phyloP scores from a whole-genome alignment of 1,140 invertebrate genomes.

The Sycobia sp. region DNA sequence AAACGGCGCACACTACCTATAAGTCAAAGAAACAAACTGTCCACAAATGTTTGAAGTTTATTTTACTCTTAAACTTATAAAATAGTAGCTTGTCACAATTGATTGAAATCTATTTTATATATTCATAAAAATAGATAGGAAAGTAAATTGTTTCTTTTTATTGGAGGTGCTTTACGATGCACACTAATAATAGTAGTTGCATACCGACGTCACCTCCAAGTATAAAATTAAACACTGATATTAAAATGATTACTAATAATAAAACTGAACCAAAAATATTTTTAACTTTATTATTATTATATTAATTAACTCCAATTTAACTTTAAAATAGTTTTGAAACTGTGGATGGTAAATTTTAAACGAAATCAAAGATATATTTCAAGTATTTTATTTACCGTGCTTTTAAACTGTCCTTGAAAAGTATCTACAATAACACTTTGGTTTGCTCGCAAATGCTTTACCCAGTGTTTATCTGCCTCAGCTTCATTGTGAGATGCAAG shows the following conservation, averaged over 20 bases:
- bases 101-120: constrained; percentile 30
- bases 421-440: constrained; percentile 72
- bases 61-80: not conserved
- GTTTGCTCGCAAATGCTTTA: constrained; percentile 67
- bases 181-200: constrained; percentile 21
- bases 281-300: no score
- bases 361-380: not conserved
- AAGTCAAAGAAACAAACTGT: constrained; percentile 41
- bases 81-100: constrained; percentile 22
- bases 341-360: no score
- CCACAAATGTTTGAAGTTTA: not conserved
- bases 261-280: no score
- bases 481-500: constrained; percentile 55
- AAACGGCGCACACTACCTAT: constrained; percentile 72
- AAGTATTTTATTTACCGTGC: constrained; percentile 69
- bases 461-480: constrained; percentile 69
- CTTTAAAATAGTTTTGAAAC: no score
- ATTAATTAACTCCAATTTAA: no score
- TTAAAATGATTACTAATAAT: not conserved
- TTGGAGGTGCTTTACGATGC: constrained; percentile 48
- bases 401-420: constrained; percentile 77
- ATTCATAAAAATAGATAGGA: constrained; percentile 42
- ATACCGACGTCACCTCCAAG: constrained; percentile 46
- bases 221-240: not conserved
- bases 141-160: constrained; percentile 40